Percentiles rank a stretch among this genome's conserved stretches.
These are phyloP conservation scores for Corydoras sp. DNA, from an alignment of 2,113 vertebrate species.

Conservation along the genomic window DNA sequence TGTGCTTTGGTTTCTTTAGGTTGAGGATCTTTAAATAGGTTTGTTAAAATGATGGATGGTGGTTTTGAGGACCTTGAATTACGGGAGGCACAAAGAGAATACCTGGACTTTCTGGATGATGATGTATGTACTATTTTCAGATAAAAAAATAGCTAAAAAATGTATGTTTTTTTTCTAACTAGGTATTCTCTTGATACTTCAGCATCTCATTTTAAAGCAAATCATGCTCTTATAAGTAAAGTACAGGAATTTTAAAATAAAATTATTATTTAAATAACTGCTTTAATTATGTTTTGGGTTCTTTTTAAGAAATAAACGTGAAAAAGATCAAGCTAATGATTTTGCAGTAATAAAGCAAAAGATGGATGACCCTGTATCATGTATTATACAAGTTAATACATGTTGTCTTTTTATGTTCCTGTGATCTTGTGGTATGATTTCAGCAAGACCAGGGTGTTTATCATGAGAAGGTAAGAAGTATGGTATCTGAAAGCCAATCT, in stretches of 20 bases:
- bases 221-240: too few species aligned
- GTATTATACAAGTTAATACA: not conserved
- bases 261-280: too few species aligned
- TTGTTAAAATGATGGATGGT: slow-evolving; percentile 41
- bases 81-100: slow-evolving; percentile 58
- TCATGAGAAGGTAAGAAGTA: slow-evolving; percentile 52
- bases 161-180: not conserved
- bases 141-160: not conserved
- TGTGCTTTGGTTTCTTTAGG: too few species aligned
- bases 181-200: too few species aligned
- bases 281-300: too few species aligned
- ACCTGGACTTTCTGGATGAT: slow-evolving; percentile 62
- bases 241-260: too few species aligned
- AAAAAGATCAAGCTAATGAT: too few species aligned
- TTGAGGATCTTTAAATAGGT: too few species aligned
- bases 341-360: too few species aligned
- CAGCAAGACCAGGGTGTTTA: slow-evolving; percentile 60
- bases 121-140: slow-evolving; percentile 42
- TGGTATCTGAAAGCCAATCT: slow-evolving; percentile 51
- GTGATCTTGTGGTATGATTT: not conserved
- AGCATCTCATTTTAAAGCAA: too few species aligned
- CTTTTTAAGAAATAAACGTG: too few species aligned
- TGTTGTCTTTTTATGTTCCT: not conserved
- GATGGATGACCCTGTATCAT: too few species aligned
- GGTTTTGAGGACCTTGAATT: slow-evolving; percentile 55